A percentile compares a stretch with the other conserved stretches of the same genome.
phyloP scores from a whole-genome alignment of 2,888 invertebrate genomes.

The Agapostemon virescens region DNA sequence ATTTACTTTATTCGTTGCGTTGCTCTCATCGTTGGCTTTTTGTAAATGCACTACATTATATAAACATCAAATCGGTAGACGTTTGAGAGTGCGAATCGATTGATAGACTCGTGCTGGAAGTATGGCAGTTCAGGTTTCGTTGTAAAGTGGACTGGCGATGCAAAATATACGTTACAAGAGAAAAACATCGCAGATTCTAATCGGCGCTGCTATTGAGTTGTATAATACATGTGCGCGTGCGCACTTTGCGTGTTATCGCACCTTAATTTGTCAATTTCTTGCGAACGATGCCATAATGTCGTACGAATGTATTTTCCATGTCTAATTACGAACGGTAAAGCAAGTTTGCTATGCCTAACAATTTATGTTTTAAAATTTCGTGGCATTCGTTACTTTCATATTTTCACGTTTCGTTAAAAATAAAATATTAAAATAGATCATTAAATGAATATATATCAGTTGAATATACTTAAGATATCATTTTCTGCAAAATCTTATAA shows the following conservation, averaged over 20 bases:
- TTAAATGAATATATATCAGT: neutral
- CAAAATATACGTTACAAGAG: neutral
- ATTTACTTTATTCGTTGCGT: conserved; percentile 23
- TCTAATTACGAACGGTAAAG: neutral
- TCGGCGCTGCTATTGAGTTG: neutral
- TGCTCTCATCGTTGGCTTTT: conserved; percentile 22
- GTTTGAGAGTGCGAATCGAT: conserved; percentile 27
- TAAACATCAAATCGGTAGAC: conserved; percentile 38
- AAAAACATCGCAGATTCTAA: neutral
- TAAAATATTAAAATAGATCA: neutral
- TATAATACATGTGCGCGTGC: neutral
- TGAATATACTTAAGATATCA: neutral
- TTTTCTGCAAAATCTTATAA: too few relatives aligned
- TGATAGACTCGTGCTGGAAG: conserved; percentile 33
- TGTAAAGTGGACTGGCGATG: conserved; percentile 16
- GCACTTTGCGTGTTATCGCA: neutral
- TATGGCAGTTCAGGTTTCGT: conserved; percentile 26
- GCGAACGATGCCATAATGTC: neutral
- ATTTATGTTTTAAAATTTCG: neutral
- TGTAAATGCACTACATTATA: conserved; percentile 12
- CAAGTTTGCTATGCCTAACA: neutral
- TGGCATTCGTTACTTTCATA: neutral
- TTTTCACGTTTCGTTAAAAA: neutral
- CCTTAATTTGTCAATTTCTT: neutral
- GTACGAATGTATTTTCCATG: neutral